Evolutionary conservation across 2,888 invertebrate species (phyloP), one percentile per base, ranked within the genome.

Genomic region (Dugesia japonica): DNA sequence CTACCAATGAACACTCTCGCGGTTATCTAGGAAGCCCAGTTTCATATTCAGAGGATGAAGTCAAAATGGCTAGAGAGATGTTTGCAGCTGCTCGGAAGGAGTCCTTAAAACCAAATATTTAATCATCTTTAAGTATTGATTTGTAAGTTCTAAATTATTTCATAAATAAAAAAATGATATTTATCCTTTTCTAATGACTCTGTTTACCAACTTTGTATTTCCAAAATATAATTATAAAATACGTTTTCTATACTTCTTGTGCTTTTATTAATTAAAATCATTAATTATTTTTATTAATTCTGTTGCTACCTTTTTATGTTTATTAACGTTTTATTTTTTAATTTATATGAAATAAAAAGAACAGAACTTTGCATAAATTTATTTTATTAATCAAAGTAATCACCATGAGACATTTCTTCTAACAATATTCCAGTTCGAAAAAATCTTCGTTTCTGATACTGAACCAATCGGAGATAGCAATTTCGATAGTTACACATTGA

Each of bases 31-130:
- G 26, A 20, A 31, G 38, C 13, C 74, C 31, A 15, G n/a, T 33
- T 33, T 33, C 74, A 15, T 73, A 73, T 38, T 76, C 71, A 17
- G 76, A 76, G n/a, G 76, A 76, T 26, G 76, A 76, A 27, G 28
- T 76, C 20, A 28, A 76, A 4, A 76, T 76, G 76, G 76, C 76
- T 0, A 28, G 76, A 75, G 27, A 27, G 33, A 76, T 76, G 76
- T 76, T 76, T 33, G 73, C 72, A 13, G 76, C 76, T 13, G 76
- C 76, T n/a, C 31, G 76, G 75, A 28, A 33, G 28, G 76, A 76
- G 31, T 76, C 74, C 74, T 33, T 28, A 26, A 73, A 73, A 73
- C 74, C 74, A 73, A 42, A 73, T 56, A 56, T 56, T 20, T 56
- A 56, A 56, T 56, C 56, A 56, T 56, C 56, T 13, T 20, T 56